Percentiles rank a stretch among this genome's conserved stretches.
Evolutionary conservation across 1,140 invertebrate species (phyloP).

Genomic region (Telenomus remus): DNA sequence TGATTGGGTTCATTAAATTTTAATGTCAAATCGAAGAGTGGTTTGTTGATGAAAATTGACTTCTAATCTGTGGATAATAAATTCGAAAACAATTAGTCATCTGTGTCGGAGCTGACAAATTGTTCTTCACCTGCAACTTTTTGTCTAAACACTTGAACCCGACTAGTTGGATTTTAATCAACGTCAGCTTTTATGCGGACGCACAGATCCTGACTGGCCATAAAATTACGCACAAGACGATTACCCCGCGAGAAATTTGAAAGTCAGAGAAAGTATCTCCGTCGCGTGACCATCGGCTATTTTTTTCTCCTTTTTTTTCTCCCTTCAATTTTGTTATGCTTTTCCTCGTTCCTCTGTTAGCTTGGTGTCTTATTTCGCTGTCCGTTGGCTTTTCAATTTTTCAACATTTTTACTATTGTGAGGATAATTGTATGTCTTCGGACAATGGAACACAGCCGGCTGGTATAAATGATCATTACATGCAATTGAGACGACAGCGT

Average conservation of each 20-base stretch:
- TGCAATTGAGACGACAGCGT: constrained; percentile 30
- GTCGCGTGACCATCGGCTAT: constrained; percentile 57
- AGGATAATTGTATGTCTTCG: constrained; percentile 26
- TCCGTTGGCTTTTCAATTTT: neutral
- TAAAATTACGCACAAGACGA: constrained; percentile 8
- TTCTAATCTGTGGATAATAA: too few species aligned
- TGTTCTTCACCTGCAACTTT: too few species aligned
- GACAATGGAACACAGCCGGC: constrained; percentile 23
- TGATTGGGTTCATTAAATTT: too few species aligned
- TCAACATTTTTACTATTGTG: constrained; percentile 32
- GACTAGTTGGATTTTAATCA: constrained; percentile 21
- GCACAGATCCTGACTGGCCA: neutral
- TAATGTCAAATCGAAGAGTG: too few species aligned
- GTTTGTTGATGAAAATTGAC: too few species aligned
- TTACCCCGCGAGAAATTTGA: constrained; percentile 67
- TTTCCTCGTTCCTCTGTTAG: neutral
- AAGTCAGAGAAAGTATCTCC: constrained; percentile 71
- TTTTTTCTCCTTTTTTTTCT: neutral
- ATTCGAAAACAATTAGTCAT: too few species aligned
- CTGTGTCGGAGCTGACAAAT: too few species aligned
- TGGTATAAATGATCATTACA: constrained; percentile 25
- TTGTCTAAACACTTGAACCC: too few species aligned
- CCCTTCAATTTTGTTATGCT: neutral
- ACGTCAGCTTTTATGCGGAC: constrained; percentile 35
- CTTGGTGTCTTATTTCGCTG: neutral